phyloP scores from a whole-genome alignment of 2,797 vertebrate genomes.

The Lemur catta region DNA sequence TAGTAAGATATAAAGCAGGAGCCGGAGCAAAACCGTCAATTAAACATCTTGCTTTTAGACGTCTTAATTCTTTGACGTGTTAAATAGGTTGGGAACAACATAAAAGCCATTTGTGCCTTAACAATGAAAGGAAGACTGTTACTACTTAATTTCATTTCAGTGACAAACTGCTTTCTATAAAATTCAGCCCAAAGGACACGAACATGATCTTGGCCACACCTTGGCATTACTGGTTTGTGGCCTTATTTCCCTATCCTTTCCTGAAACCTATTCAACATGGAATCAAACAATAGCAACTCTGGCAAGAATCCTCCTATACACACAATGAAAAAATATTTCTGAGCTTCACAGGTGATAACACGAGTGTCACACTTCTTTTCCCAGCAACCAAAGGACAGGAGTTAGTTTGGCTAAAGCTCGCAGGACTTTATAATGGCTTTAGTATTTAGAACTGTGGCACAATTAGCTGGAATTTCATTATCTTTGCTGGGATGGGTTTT shows the following conservation, averaged over 20 bases:
- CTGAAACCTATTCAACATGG: conserved; percentile 40
- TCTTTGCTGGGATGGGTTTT: conserved; percentile 92
- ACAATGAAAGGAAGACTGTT: conserved; percentile 3
- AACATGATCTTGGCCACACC: conserved; percentile 54
- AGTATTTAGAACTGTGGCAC: background rate
- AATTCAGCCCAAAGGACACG: conserved; percentile 15
- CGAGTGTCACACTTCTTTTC: conserved; percentile 20
- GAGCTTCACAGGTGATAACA: conserved; percentile 33
- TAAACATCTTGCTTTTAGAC: background rate
- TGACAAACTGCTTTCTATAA: conserved; percentile 2
- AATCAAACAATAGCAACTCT: conserved; percentile 45
- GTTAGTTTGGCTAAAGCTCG: background rate
- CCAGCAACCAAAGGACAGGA: background rate
- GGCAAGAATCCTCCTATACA: conserved; percentile 58
- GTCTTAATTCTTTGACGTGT: conserved; percentile 11
- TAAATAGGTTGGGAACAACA: background rate
- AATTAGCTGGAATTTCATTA: conserved; percentile 86
- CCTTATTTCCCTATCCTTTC: conserved; percentile 28
- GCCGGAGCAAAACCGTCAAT: conserved; percentile 8
- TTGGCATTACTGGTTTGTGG: conserved; percentile 49
- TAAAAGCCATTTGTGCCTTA: background rate
- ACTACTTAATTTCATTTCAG: background rate
- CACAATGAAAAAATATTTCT: conserved; percentile 57
- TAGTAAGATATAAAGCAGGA: background rate
- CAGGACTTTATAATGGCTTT: background rate